A percentile compares a stretch with the other conserved stretches of the same genome.
Conservation (phyloP, 92 coral and sea anemone species). For the Pocillopora meandrina region DNA sequence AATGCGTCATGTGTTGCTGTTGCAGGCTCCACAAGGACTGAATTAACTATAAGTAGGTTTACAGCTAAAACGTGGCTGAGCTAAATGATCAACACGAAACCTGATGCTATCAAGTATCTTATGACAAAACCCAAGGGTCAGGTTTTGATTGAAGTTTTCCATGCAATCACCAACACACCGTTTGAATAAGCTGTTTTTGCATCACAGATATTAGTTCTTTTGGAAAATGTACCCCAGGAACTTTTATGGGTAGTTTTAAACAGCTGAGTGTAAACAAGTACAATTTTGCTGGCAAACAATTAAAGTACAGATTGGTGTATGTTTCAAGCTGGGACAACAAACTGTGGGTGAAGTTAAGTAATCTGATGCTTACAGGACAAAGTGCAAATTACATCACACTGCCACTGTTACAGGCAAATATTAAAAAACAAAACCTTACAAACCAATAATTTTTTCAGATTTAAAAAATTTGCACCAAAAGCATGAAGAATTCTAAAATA, state of each 20-base stretch:
- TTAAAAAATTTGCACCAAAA: too few species aligned
- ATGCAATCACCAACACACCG: slow-evolving; percentile 12
- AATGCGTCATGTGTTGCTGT: not conserved
- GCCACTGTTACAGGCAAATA: too few species aligned
- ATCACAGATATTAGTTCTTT: not conserved
- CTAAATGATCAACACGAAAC: slow-evolving; percentile 25
- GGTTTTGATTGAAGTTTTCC: not conserved
- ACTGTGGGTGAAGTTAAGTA: not conserved
- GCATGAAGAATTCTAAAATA: too few species aligned
- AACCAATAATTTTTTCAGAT: too few species aligned
- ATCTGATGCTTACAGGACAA: not conserved
- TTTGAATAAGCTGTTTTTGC: not conserved
- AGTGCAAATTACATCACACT: not conserved
- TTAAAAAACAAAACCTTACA: too few species aligned
- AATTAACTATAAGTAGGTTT: not conserved
- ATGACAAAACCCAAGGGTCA: slow-evolving; percentile 36
- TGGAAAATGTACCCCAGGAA: not conserved
- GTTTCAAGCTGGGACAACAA: slow-evolving; percentile 2
- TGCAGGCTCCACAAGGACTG: not conserved
- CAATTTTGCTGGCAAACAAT: slow-evolving; percentile 1
- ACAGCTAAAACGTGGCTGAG: slow-evolving; percentile 17
- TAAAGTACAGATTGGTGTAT: not conserved
- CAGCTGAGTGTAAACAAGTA: not conserved
- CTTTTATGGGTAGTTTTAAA: not conserved
- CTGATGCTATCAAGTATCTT: slow-evolving; percentile 15